Evolutionary conservation across 2,888 invertebrate species (phyloP).

Genomic region (Drosophila anomelani): DNA sequence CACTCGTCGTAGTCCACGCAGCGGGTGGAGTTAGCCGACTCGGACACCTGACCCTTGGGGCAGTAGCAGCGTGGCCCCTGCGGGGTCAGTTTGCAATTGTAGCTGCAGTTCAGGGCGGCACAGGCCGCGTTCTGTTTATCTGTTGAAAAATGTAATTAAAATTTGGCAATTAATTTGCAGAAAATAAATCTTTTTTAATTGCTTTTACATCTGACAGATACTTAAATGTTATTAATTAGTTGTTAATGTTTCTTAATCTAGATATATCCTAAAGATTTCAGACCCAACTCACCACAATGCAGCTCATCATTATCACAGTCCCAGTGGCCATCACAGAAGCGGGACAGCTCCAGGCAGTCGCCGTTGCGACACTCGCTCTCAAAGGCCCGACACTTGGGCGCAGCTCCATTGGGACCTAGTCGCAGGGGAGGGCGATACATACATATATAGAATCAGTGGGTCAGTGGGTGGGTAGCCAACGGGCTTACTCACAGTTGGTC

Average conservation of each 20-base stretch:
- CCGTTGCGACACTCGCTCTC: slow-evolving; percentile 87
- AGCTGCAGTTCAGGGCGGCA: slow-evolving; percentile 86
- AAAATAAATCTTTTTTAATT: not conserved
- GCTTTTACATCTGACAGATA: not conserved
- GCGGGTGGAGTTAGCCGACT: slow-evolving; percentile 84
- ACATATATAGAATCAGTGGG: slow-evolving; percentile 25
- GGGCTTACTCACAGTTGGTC: slow-evolving; percentile 87
- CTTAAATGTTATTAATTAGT: not conserved
- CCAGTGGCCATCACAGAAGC: slow-evolving; percentile 84
- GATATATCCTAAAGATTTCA: not conserved
- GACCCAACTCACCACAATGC: slow-evolving; percentile 78
- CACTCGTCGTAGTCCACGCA: slow-evolving; percentile 93
- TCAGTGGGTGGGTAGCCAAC: slow-evolving; percentile 15
- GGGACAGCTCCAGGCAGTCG: slow-evolving; percentile 83
- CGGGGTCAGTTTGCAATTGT: slow-evolving; percentile 89
- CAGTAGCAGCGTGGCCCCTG: slow-evolving; percentile 91
- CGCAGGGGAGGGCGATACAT: slow-evolving; percentile 13
- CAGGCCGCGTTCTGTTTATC: slow-evolving; percentile 85
- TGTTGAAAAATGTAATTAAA: slow-evolving; percentile 33
- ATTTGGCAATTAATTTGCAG: not conserved
- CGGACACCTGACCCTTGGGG: slow-evolving; percentile 87
- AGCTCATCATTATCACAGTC: slow-evolving; percentile 85
- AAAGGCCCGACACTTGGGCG: slow-evolving; percentile 88
- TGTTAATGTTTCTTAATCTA: not conserved
- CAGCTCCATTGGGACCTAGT: slow-evolving; percentile 86